Evolutionary conservation across 2,797 vertebrate genomes (phyloP).

Genomic region (Rhinatrema bivittatum): DNA sequence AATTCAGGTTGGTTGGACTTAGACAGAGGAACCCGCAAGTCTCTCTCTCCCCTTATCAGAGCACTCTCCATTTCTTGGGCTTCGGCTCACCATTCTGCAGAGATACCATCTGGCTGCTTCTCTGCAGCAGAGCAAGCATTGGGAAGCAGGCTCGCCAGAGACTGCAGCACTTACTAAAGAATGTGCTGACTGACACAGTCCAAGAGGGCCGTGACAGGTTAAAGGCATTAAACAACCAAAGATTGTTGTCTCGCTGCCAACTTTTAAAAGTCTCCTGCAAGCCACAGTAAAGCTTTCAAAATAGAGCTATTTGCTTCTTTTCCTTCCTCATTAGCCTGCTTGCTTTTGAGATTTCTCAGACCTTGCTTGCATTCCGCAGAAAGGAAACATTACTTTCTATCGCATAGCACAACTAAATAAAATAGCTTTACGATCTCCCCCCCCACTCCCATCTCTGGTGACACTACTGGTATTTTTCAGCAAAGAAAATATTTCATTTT

Average conservation of each 20-base stretch:
- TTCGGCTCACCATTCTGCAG: slow-evolving; percentile 5
- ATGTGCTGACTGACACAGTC: background rate
- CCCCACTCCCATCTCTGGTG: too few relatives aligned
- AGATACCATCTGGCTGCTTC: background rate
- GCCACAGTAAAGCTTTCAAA: too few relatives aligned
- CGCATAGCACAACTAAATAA: too few relatives aligned
- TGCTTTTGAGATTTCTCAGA: too few relatives aligned
- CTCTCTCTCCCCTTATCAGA: slow-evolving; percentile 8
- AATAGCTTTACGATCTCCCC: too few relatives aligned
- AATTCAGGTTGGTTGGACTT: too few relatives aligned
- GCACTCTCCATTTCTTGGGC: slow-evolving; percentile 4
- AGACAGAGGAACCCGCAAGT: background rate
- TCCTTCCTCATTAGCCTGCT: too few relatives aligned
- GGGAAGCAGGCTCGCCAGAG: background rate
- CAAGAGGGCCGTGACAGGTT: background rate
- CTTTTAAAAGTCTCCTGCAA: background rate
- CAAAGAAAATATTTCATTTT: too few relatives aligned
- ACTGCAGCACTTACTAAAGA: background rate
- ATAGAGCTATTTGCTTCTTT: too few relatives aligned
- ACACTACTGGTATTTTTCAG: too few relatives aligned
- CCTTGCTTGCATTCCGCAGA: too few relatives aligned
- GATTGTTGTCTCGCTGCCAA: background rate
- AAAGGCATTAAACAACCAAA: background rate
- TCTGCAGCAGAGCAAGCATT: background rate
- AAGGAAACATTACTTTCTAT: too few relatives aligned